Conservation (phyloP, 2,888 invertebrate species). For the Philonicus albiceps region DNA sequence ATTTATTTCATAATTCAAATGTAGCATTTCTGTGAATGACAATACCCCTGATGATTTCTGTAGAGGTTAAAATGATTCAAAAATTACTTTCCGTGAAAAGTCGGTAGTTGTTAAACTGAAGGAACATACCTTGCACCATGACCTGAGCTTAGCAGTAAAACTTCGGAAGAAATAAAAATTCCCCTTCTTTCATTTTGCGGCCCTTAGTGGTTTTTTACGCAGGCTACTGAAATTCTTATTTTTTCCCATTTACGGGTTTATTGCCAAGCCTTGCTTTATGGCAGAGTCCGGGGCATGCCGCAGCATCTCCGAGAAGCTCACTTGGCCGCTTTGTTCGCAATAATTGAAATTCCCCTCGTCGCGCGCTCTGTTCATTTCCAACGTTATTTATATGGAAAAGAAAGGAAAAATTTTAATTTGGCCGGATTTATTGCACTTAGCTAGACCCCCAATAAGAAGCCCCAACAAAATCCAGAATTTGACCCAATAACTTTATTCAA, state of each 20-base stretch:
- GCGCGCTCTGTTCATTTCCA: neutral
- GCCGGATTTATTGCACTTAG: slow-evolving; percentile 27
- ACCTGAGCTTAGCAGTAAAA: neutral
- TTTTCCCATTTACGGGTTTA: neutral
- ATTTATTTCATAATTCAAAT: neutral
- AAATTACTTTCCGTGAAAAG: neutral
- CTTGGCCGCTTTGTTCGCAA: neutral
- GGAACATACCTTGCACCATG: neutral
- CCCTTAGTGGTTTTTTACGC: neutral
- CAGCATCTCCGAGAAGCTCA: neutral
- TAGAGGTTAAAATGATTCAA: neutral
- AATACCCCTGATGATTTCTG: neutral
- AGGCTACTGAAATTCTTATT: neutral
- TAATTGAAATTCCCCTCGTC: slow-evolving; percentile 13
- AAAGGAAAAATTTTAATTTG: slow-evolving; percentile 9
- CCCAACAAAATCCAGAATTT: neutral
- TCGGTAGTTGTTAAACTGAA: neutral
- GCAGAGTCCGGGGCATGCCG: neutral
- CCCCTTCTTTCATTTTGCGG: neutral
- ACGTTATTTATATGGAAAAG: neutral
- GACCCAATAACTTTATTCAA: slow-evolving; percentile 20
- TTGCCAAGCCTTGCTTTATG: neutral
- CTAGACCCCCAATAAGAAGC: slow-evolving; percentile 2
- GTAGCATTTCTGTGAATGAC: neutral
- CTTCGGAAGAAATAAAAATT: neutral